phyloP scores from a whole-genome alignment of 2,797 vertebrate genomes.

The Diceros bicornis region DNA sequence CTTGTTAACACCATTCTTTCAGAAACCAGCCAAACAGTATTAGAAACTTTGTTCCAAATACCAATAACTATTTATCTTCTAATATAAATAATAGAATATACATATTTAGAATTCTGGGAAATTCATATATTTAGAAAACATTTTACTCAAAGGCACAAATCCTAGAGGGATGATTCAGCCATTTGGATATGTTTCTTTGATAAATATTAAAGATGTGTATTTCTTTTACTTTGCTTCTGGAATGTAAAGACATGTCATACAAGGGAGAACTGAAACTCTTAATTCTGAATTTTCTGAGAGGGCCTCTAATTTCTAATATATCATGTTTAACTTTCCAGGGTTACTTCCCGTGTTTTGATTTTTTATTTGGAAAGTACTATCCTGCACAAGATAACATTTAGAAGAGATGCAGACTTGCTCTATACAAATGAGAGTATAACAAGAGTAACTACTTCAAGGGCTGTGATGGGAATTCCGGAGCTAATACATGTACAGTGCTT shows the following conservation, averaged over 20 bases:
- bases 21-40: not conserved
- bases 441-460: not conserved
- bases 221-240: slow-evolving; percentile 18
- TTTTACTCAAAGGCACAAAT: not conserved
- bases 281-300: not conserved
- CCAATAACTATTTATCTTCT: not conserved
- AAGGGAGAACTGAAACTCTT: not conserved
- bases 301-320: slow-evolving; percentile 18
- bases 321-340: not conserved
- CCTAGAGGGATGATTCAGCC: not conserved
- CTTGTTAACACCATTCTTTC: not conserved
- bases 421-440: not conserved
- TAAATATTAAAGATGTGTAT: not conserved
- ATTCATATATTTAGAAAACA: slow-evolving; percentile 5
- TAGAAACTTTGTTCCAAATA: not conserved
- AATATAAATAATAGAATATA: slow-evolving; percentile 1
- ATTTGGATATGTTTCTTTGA: not conserved
- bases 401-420: not conserved
- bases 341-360: not conserved
- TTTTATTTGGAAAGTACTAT: not conserved
- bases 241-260: not conserved
- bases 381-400: not conserved
- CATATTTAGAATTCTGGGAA: not conserved
- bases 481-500: not conserved
- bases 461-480: no score